Percentiles rank a stretch among this genome's conserved stretches.
These are phyloP conservation scores for Odontesthes bonariensis DNA, from an alignment of 2,113 vertebrate species.

Conservation along the genomic window DNA sequence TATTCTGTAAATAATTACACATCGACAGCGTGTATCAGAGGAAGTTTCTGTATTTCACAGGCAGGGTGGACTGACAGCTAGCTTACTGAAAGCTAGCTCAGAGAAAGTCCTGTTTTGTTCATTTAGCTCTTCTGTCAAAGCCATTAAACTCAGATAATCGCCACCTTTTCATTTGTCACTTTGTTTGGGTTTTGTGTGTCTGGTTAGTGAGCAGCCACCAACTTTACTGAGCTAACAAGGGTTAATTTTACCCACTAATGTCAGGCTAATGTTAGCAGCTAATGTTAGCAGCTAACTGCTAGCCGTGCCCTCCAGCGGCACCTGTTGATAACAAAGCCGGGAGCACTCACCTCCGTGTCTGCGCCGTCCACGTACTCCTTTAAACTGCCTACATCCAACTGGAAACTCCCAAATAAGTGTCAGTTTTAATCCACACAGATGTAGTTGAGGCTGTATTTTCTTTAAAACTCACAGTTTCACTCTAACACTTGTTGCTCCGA, in stretches of 20 bases:
- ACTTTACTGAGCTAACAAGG: neutral
- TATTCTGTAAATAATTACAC: neutral
- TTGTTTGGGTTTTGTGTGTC: too few relatives aligned
- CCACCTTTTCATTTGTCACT: too few relatives aligned
- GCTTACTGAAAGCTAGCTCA: neutral
- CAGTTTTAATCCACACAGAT: neutral
- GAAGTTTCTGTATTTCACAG: too few relatives aligned
- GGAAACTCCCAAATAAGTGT: neutral
- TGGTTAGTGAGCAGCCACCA: neutral
- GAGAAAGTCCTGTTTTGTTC: neutral
- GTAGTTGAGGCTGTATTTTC: neutral
- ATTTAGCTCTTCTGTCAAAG: neutral
- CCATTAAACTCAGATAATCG: too few relatives aligned
- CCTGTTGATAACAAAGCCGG: conserved; percentile 82
- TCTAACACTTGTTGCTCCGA: conserved; percentile 30
- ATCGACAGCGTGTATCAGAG: neutral
- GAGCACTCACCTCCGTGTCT: conserved; percentile 63
- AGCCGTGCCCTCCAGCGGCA: conserved; percentile 50
- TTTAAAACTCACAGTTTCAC: conserved; percentile 11
- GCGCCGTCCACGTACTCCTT: neutral
- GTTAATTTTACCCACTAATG: neutral
- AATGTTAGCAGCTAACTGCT: conserved; percentile 69
- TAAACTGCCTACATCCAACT: neutral
- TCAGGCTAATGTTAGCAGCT: conserved; percentile 62
- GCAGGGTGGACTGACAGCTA: conserved; percentile 25